Evolutionary conservation across 2,797 vertebrate species (phyloP).

Genomic region (Sebastes matsubarae): DNA sequence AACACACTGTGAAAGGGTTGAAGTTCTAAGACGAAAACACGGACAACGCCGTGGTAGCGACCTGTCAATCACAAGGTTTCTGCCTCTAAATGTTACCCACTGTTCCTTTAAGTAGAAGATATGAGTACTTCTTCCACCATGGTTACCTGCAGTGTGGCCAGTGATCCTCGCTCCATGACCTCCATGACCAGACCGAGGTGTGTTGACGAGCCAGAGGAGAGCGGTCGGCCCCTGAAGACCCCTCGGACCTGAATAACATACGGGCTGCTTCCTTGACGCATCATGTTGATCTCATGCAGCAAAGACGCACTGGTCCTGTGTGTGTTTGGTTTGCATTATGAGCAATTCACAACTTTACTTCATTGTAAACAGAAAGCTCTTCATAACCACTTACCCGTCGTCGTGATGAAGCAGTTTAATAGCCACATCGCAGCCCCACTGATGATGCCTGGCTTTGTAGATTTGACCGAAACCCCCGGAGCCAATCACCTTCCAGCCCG

Average conservation of each 20-base stretch:
- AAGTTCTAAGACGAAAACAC: no score
- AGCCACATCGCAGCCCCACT: conserved; percentile 73
- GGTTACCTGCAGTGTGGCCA: conserved; percentile 69
- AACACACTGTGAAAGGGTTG: no score
- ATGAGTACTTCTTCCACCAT: neutral
- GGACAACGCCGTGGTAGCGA: no score
- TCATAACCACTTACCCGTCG: conserved; percentile 60
- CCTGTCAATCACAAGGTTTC: no score
- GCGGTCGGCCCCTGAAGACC: conserved; percentile 59
- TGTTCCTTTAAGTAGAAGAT: neutral
- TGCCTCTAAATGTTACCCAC: neutral
- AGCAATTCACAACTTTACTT: neutral
- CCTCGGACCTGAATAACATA: conserved; percentile 75
- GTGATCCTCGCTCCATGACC: conserved; percentile 81
- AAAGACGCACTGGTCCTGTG: conserved; percentile 46
- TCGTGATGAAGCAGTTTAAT: conserved; percentile 76
- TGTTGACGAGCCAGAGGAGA: rapidly evolving
- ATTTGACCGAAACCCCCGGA: conserved; percentile 80
- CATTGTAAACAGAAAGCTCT: neutral
- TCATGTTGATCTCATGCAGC: conserved; percentile 72
- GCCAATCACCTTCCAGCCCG: conserved; percentile 62
- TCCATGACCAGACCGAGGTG: conserved; percentile 83
- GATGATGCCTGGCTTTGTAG: conserved; percentile 66
- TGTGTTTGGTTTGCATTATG: neutral
- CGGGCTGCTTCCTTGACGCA: conserved; percentile 71